Base-by-base conservation (phyloP, 2,888 invertebrate genomes). In the Monochamus alternatus region DNA sequence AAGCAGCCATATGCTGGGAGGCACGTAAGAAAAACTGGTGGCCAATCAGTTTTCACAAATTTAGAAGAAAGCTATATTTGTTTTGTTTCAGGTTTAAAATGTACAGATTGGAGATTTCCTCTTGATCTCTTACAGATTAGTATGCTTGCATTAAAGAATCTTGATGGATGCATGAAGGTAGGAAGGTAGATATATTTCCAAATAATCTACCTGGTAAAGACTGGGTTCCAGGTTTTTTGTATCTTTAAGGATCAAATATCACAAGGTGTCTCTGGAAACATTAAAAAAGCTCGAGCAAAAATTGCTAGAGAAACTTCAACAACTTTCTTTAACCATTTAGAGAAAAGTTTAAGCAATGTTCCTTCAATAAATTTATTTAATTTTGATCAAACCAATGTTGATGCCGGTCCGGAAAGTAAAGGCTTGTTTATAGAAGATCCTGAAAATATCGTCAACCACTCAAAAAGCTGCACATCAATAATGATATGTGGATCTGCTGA, bases 401-500 rank as follows among this genome's bases (percentile, higher is more conserved):
- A 2, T 30, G 31, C 31, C 32, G 32, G 31, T 9, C 31, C 60
- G 5, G 32, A 32, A 32, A 60, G 32, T 14, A 60, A 60, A 60
- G 10, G n/a, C 32, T 31, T 31, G 32, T 32, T 31, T 60, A 60
- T 60, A 30, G 60, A 22, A 8, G 58, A n/a, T 79, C 85, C 85
- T 31, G 85, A 87, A 71, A 77, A 82, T 43, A 81, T 87, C 7
- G 78, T 82, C 44, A 85, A 87, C 71, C 73, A 64, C 30, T 79
- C 85, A 3, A 88, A 89, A 81, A 73, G 77, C 12, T 68, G 78
- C 31, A 84, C 76, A 5, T 82, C 84, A 8, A 67, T 87, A 3
- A 88, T 88, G 87, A n/a, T n/a, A n/a, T n/a, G n/a, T n/a, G n/a
- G n/a, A n/a, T n/a, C n/a, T n/a, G n/a, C n/a, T n/a, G n/a, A n/a